Conservation (phyloP, 2,797 vertebrate genomes). For the Chelmon rostratus region DNA sequence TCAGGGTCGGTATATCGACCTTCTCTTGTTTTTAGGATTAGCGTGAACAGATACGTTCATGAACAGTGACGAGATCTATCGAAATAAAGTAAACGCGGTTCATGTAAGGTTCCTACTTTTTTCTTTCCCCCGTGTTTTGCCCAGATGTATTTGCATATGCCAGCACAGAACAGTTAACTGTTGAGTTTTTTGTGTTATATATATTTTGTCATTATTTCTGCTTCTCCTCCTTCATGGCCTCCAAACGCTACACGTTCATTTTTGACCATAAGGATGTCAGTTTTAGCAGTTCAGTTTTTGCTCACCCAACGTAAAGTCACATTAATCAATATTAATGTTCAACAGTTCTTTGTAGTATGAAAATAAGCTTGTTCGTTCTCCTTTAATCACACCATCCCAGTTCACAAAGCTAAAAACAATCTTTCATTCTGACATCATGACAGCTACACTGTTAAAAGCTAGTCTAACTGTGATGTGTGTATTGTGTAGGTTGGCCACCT, state of each 20-base stretch:
- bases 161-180: neutral
- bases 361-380: neutral
- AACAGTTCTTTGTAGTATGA: neutral
- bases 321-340: neutral
- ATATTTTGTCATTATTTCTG: too few species aligned
- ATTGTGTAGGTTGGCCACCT: constrained; percentile 76
- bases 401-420: neutral
- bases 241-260: neutral
- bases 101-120: neutral
- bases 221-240: neutral
- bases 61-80: neutral
- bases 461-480: constrained; percentile 60
- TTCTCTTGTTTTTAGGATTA: neutral
- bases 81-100: neutral
- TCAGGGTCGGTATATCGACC: neutral
- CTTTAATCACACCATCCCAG: neutral
- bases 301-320: neutral
- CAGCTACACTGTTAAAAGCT: neutral
- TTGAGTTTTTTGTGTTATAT: neutral
- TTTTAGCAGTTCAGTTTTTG: too few species aligned
- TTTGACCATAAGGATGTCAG: neutral
- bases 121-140: neutral
- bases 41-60: neutral
- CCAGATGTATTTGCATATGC: neutral
- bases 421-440: neutral